Evolutionary conservation across 2,888 invertebrate genomes (phyloP), one percentile per base, ranked within the genome.

Genomic region (Mythimna lalbum): DNA sequence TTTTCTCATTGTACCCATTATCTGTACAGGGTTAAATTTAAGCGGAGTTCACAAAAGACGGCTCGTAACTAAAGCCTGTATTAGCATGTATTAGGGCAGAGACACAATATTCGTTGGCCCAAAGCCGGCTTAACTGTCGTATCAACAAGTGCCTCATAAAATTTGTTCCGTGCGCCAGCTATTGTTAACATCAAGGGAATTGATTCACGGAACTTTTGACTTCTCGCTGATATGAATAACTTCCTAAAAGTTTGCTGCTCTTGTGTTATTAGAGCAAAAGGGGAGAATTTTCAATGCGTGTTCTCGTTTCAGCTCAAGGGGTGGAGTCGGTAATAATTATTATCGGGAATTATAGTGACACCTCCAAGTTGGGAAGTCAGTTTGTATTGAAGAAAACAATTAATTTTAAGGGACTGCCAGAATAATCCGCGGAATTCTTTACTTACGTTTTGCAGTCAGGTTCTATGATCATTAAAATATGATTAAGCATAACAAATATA

Each of bases 81-180:
- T 84, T 84, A 81, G 63, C 80, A 82, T 84, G 79, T 78, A 84
- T 84, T 84, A 80, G 73, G 76, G 65, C 76, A 73, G 69, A 76
- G 76, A 74, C 79, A 85, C 80, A 82, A 81, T 81, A 84, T 85
- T 85, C 78, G 76, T 62, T 73, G 77, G 75, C 70, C 81, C 72
- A 79, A 83, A 80, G 73, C 83, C 78, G 77, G 76, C 82, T 83
- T 80, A 76, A 81, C 79, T 82, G 81, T 79, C 74, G 76, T 76
- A 82, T 88, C 90, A 90, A 90, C 90, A 90, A 90, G 90, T 90
- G 89, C 81, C 88, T 85, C 85, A 86, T 90, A 89, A 89, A 87
- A 89, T 88, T 83, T 80, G 71, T 75, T 64, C 77, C 57, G 19
- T 71, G 62, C n/a, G 68, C 66, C 62, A 75, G 81, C 81, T 81